Evolutionary conservation across 2,888 invertebrate species (phyloP).

Genomic region (Agrotis puta): DNA sequence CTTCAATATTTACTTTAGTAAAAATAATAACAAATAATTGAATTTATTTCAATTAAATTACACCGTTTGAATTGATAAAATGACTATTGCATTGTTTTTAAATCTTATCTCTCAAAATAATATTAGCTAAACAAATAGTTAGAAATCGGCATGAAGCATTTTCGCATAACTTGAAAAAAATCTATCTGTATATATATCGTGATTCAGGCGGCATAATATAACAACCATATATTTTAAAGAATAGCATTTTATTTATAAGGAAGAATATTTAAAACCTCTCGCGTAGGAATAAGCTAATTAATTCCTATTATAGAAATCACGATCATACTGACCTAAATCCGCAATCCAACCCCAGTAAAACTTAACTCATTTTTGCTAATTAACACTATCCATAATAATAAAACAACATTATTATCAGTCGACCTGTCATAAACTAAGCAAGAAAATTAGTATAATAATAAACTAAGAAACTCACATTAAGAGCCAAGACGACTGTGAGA

Average conservation of each 20-base stretch:
- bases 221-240: not conserved
- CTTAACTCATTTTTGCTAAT: slow-evolving; percentile 34
- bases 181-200: not conserved
- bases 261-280: not conserved
- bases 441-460: slow-evolving; percentile 33
- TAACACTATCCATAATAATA: slow-evolving; percentile 34
- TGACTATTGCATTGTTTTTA: no score
- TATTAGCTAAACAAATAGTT: no score
- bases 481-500: slow-evolving; percentile 54
- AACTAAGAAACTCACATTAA: slow-evolving; percentile 67
- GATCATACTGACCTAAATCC: not conserved
- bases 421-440: slow-evolving; percentile 12
- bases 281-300: not conserved
- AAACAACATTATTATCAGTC: slow-evolving; percentile 23
- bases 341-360: not conserved
- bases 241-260: not conserved
- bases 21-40: not conserved
- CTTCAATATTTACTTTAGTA: not conserved
- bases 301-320: not conserved
- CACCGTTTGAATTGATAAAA: no score
- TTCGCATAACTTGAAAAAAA: not conserved
- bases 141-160: not conserved
- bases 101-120: no score
- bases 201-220: not conserved
- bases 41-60: no score